Evolutionary conservation across 2,888 invertebrate species (phyloP).

Genomic region (Temnothorax rugatulus): DNA sequence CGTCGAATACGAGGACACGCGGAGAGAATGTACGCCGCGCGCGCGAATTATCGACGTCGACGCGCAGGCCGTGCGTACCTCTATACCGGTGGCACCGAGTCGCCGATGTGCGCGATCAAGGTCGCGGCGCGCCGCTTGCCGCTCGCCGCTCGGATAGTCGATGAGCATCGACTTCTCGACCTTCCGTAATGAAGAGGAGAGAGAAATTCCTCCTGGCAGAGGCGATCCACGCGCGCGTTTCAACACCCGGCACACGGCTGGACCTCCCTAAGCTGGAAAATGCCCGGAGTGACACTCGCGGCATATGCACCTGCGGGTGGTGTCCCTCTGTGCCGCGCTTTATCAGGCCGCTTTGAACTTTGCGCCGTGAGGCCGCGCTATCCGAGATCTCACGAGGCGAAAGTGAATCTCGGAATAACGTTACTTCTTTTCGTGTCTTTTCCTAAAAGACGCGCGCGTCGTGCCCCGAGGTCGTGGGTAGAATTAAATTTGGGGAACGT

Average conservation of each 20-base stretch:
- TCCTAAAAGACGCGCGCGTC: neutral
- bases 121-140: conserved; percentile 59
- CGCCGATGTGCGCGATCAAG: conserved; percentile 68
- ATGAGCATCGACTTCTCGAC: conserved; percentile 62
- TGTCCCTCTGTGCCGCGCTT: neutral
- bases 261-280: neutral
- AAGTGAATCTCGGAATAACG: neutral
- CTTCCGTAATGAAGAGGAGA: conserved; percentile 39
- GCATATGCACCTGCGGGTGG: neutral
- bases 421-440: too few species aligned
- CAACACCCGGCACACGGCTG: neutral
- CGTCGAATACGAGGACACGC: conserved; percentile 25
- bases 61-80: conserved; percentile 69
- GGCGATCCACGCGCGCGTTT: neutral
- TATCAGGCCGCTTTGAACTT: neutral
- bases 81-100: conserved; percentile 61
- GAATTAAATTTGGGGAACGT: conserved; percentile 6
- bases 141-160: conserved; percentile 58
- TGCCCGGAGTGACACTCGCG: neutral
- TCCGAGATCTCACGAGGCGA: neutral
- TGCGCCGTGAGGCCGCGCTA: neutral
- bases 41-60: conserved; percentile 78
- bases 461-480: neutral
- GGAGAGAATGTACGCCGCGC: conserved; percentile 68
- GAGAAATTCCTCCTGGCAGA: neutral